These are phyloP conservation scores for Anser cygnoides DNA, from an alignment of 2,113 vertebrate species.

Conservation along the genomic window DNA sequence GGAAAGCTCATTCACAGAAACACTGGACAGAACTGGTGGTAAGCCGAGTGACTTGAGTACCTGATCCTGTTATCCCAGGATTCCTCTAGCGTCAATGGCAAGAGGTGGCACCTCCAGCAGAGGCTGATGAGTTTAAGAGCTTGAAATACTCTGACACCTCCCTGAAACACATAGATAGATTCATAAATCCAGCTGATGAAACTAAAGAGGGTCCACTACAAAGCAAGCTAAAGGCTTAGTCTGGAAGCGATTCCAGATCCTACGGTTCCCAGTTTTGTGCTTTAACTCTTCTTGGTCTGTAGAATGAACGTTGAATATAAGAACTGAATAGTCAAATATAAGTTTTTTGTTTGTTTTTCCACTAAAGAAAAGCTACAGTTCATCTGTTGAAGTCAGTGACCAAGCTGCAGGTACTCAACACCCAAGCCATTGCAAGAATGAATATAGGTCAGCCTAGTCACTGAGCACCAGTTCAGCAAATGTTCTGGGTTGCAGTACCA, in stretches of 20 bases:
- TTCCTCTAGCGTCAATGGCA: background rate
- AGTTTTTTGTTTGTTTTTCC: background rate
- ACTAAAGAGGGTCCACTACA: background rate
- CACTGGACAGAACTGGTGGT: rapidly evolving
- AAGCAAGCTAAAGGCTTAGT: background rate
- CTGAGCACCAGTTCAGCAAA: background rate
- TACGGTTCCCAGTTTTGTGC: background rate
- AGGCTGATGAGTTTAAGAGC: background rate
- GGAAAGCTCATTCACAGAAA: background rate
- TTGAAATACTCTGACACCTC: background rate
- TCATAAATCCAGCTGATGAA: background rate
- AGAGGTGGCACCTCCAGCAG: background rate
- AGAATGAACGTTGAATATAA: background rate
- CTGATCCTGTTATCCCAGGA: background rate
- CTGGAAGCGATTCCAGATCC: too few relatives aligned
- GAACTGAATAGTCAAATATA: background rate
- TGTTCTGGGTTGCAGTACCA: background rate
- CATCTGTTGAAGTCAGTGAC: background rate
- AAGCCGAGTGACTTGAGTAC: background rate
- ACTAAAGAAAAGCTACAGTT: background rate
- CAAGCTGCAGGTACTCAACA: background rate
- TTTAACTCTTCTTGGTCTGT: background rate
- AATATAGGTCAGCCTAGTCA: background rate
- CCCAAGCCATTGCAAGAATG: background rate
- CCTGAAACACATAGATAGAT: background rate